Base-by-base conservation (phyloP, 2,888 invertebrate genomes). In the Ennomos erosarius region DNA sequence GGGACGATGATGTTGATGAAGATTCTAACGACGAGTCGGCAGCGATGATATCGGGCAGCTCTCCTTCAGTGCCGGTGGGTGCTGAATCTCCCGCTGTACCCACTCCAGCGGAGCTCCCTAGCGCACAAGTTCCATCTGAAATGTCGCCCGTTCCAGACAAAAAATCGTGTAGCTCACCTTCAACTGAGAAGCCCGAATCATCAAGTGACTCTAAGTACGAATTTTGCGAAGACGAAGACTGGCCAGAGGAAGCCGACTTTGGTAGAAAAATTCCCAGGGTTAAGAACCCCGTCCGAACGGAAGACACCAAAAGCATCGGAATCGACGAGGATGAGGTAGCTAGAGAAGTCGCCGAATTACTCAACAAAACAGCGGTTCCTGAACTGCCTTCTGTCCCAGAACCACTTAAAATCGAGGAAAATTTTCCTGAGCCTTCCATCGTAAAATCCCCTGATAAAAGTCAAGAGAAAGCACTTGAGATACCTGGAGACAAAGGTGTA, bases 161-260 rank as follows among this genome's bases (percentile, higher is more conserved):
- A 62, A 85, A 81, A 66, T 39, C 72, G 0, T 79, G 80, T 35
- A 79, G 76, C 46, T 61, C 71, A 40, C 68, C 74, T 10, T 42
- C 68, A 35, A 66, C 70, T 45, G 90, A 89, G 73, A 84, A 93
- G 82, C 82, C 92, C 66, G 86, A 93, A 69, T 83, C 90, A 12
- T 83, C 88, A 0, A 88, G 85, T 67, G 88, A 94, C 52, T 95
- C 96, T 0, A 96, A 96, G 78, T 97, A 96, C 77, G 97, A 97
- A 81, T 97, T 97, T 78, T 95, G 95, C 68, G 96, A 96, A 63
- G 96, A 96, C 67, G 94, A 96, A 76, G 94, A 93, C 72, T 92
- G 94, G 90, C 90, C 92, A 10, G 86, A 93, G 56, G 93, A 93
- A 72, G 86, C 88, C 16, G 93, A 90, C 66, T 88, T 80, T 35